phyloP scores from a whole-genome alignment of 2,888 invertebrate genomes.

The Volucella inanis region DNA sequence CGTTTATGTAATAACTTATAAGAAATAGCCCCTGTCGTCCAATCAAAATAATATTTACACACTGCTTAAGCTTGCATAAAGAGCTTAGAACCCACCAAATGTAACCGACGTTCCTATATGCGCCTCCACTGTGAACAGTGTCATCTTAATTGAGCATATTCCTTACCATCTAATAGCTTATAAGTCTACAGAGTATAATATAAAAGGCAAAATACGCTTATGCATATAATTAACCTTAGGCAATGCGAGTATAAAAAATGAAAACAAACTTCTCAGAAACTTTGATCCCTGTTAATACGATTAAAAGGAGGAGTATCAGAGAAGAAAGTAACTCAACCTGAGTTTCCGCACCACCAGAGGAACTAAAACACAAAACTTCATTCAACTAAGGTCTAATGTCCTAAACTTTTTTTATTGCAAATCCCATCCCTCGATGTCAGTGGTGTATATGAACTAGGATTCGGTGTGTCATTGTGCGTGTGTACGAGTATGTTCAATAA shows the following conservation, averaged over 20 bases:
- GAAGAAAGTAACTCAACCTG: slow-evolving; percentile 38
- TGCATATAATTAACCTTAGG: slow-evolving; percentile 10
- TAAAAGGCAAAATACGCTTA: neutral
- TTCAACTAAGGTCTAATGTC: slow-evolving; percentile 67
- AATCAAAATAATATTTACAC: too few species aligned
- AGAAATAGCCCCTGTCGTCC: too few species aligned
- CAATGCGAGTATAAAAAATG: neutral
- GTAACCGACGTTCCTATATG: too few species aligned
- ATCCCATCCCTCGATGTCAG: neutral
- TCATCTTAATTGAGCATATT: too few species aligned
- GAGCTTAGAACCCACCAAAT: too few species aligned
- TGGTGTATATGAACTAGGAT: slow-evolving; percentile 1
- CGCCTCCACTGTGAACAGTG: too few species aligned
- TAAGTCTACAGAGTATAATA: too few species aligned
- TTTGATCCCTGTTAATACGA: slow-evolving; percentile 60
- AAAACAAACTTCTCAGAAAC: slow-evolving; percentile 11
- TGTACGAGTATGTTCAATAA: neutral
- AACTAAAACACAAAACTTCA: slow-evolving; percentile 68
- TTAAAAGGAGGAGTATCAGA: slow-evolving; percentile 38
- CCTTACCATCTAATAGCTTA: too few species aligned
- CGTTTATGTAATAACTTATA: too few species aligned
- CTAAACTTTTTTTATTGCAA: slow-evolving; percentile 64
- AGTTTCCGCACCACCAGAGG: neutral
- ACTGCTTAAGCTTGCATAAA: too few species aligned
- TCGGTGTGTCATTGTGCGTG: slow-evolving; percentile 22